Percentiles rank a stretch among this genome's conserved stretches.
phyloP scores from a whole-genome alignment of 1,140 invertebrate species.

The Ephestia elutella region DNA sequence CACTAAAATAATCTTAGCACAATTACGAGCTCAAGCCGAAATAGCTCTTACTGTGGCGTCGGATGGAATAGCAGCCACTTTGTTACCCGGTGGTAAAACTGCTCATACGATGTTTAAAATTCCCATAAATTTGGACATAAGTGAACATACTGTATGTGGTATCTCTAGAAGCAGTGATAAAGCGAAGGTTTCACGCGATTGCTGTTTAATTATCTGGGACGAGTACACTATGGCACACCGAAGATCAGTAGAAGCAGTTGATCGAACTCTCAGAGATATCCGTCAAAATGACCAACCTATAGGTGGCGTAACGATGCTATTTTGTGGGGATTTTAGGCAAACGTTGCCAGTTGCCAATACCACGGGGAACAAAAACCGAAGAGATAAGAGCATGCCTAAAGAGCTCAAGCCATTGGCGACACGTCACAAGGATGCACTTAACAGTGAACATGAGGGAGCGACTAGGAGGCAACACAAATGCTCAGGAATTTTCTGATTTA shows the following conservation, averaged over 20 bases:
- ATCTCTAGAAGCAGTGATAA: conserved; percentile 20
- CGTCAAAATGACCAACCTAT: no score
- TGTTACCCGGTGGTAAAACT: conserved; percentile 53
- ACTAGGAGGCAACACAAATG: no score
- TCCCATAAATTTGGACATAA: conserved; percentile 27
- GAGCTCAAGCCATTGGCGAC: no score
- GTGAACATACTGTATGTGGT: conserved; percentile 23
- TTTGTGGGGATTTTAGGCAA: no score
- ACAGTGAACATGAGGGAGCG: no score
- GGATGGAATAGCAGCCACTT: conserved; percentile 69
- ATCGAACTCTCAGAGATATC: conserved; percentile 9
- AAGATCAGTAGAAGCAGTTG: conserved; percentile 25
- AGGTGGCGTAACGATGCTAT: no score
- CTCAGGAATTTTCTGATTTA: no score
- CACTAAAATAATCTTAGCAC: conserved; percentile 34
- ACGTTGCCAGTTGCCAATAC: no score
- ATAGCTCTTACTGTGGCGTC: conserved; percentile 6
- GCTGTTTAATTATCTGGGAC: conserved; percentile 42
- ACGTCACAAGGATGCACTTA: no score
- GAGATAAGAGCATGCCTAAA: conserved; percentile 16
- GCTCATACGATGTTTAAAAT: no score
- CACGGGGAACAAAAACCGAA: no score
- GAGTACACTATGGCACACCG: conserved; percentile 60
- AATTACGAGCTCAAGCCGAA: conserved; percentile 21
- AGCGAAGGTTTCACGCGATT: conserved; percentile 29